Evolutionary conservation across 1,140 invertebrate species (phyloP).

Genomic region (Drosophila nikananu): DNA sequence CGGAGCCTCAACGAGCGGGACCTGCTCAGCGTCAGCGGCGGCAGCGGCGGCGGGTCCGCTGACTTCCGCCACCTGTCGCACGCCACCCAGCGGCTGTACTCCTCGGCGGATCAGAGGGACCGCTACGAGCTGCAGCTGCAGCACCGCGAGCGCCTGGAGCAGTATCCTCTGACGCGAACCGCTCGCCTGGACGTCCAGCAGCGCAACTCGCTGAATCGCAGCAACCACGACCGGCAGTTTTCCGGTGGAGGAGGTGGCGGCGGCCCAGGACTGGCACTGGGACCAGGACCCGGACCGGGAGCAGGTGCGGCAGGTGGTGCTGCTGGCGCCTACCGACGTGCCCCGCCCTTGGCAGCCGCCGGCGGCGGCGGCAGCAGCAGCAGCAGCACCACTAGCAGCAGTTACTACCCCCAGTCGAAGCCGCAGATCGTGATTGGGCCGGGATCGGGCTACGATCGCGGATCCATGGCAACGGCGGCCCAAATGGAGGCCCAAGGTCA

Average conservation of each 20-base stretch:
- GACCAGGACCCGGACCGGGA: conserved; percentile 20
- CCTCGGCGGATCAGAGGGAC: conserved; percentile 80
- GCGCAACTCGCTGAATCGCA: conserved; percentile 80
- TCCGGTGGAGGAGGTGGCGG: conserved; percentile 9
- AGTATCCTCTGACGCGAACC: conserved; percentile 79
- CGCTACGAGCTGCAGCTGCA: conserved; percentile 81
- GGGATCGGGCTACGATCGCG: conserved; percentile 55
- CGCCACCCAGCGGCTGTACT: conserved; percentile 73
- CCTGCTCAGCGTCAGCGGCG: conserved; percentile 67
- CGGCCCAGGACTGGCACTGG: background rate
- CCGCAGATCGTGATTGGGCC: conserved; percentile 76
- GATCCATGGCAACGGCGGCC: conserved; percentile 38
- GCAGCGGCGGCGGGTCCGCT: conserved; percentile 49
- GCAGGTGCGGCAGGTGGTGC: conserved; percentile 37
- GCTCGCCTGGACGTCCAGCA: conserved; percentile 83
- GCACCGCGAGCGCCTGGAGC: conserved; percentile 79
- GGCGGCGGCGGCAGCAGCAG: conserved; percentile 69
- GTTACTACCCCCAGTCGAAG: conserved; percentile 68
- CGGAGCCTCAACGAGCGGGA: conserved; percentile 83
- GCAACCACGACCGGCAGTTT: conserved; percentile 84
- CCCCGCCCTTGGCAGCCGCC: conserved; percentile 74
- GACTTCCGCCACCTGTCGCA: conserved; percentile 70
- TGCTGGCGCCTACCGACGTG: conserved; percentile 68
- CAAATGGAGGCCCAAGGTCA: conserved; percentile 25
- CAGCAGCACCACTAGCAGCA: conserved; percentile 78